Evolutionary conservation across 1,140 invertebrate genomes (phyloP).

Genomic region (Andricus grossulariae): DNA sequence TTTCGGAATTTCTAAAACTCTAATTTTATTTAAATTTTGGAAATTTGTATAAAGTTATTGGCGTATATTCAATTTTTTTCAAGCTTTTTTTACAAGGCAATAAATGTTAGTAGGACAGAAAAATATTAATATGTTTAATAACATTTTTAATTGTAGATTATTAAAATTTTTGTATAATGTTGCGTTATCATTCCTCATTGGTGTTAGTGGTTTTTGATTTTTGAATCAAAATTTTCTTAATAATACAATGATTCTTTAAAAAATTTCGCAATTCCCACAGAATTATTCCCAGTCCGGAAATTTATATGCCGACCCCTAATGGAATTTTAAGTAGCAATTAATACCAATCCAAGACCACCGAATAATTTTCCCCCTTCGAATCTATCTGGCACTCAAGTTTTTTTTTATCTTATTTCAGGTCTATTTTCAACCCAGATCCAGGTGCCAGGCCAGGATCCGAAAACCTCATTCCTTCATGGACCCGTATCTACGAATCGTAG

Average conservation of each 20-base stretch:
- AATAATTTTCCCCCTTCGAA: slow-evolving; percentile 2
- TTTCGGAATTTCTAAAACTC: too few relatives aligned
- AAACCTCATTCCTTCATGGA: slow-evolving; percentile 10
- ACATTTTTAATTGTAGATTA: too few relatives aligned
- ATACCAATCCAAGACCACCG: slow-evolving; percentile 1
- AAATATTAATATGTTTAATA: too few relatives aligned
- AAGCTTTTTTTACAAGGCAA: too few relatives aligned
- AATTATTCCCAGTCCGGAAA: not conserved
- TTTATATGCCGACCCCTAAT: slow-evolving; percentile 6
- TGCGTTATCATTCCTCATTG: too few relatives aligned
- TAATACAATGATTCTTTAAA: too few relatives aligned
- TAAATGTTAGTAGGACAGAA: too few relatives aligned
- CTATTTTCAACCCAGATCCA: not conserved
- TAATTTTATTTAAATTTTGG: too few relatives aligned
- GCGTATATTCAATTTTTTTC: too few relatives aligned
- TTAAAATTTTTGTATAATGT: too few relatives aligned
- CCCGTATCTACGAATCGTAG: slow-evolving; percentile 13
- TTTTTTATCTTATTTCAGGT: slow-evolving; percentile 2
- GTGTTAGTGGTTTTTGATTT: not conserved
- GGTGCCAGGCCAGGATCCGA: slow-evolving; percentile 11
- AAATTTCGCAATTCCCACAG: not conserved
- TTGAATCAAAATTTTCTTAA: not conserved
- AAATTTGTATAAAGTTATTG: too few relatives aligned
- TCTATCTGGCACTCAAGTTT: not conserved
- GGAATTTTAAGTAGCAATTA: slow-evolving; percentile 31